These are phyloP conservation scores for Abrostola triplasia DNA, from an alignment of 2,888 invertebrate genomes.

Conservation along the genomic window DNA sequence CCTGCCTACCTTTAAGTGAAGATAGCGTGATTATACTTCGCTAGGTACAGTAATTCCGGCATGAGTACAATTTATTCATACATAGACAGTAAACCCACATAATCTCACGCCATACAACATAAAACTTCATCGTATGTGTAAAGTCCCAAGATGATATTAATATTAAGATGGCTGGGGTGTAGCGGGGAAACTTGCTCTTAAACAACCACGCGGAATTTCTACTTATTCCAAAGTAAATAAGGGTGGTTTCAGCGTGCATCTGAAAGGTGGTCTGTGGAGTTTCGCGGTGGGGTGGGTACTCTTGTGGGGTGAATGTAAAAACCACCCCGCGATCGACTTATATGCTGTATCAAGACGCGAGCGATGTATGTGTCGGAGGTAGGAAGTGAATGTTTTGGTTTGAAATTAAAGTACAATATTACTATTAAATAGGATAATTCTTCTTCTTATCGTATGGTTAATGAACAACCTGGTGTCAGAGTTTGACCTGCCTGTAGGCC, in stretches of 20 bases:
- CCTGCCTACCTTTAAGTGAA: not conserved
- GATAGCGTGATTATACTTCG: not conserved
- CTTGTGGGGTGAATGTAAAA: slow-evolving; percentile 86
- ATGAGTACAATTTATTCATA: slow-evolving; percentile 29
- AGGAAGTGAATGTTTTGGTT: slow-evolving; percentile 48
- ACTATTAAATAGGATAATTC: not conserved
- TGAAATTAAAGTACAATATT: not conserved
- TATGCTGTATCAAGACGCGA: slow-evolving; percentile 86
- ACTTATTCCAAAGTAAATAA: not conserved
- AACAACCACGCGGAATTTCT: slow-evolving; percentile 18
- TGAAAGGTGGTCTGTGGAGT: slow-evolving; percentile 54
- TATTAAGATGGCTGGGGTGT: slow-evolving; percentile 77
- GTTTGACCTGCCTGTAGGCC: no score
- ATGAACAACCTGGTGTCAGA: no score
- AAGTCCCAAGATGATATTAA: slow-evolving; percentile 85
- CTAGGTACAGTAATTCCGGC: slow-evolving; percentile 37
- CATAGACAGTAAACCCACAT: slow-evolving; percentile 62
- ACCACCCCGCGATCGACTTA: slow-evolving; percentile 88
- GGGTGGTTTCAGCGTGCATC: slow-evolving; percentile 49
- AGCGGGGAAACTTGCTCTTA: slow-evolving; percentile 59
- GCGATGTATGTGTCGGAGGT: slow-evolving; percentile 50
- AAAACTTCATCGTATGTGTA: slow-evolving; percentile 83
- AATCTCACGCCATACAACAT: slow-evolving; percentile 68
- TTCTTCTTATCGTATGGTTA: no score
- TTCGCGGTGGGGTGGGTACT: slow-evolving; percentile 73